Conservation (phyloP, 2,888 invertebrate species). For the Acanthosepion esculentum region DNA sequence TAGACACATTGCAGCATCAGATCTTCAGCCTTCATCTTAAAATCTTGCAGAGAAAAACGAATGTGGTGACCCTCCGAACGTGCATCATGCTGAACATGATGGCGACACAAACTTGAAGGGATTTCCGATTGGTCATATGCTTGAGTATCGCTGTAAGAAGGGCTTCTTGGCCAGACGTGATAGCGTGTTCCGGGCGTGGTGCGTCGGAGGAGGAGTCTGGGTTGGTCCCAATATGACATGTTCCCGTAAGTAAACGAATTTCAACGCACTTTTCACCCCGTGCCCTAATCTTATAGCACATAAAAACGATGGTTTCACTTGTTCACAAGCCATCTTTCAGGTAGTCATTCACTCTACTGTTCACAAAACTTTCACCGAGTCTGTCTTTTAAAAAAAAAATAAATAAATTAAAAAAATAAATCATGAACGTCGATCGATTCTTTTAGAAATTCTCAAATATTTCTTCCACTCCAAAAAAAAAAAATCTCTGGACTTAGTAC, state of each 20-base stretch:
- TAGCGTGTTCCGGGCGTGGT: slow-evolving; percentile 94
- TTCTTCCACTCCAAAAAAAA: too few species aligned
- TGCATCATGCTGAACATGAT: slow-evolving; percentile 80
- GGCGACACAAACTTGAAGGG: slow-evolving; percentile 86
- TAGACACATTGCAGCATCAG: not conserved
- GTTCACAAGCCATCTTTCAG: not conserved
- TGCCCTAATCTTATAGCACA: not conserved
- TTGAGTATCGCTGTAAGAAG: slow-evolving; percentile 93
- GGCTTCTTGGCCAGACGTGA: slow-evolving; percentile 87
- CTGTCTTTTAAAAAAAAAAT: not conserved
- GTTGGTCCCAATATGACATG: slow-evolving; percentile 98
- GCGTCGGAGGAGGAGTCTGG: slow-evolving; percentile 91
- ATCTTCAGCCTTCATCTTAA: slow-evolving; percentile 34
- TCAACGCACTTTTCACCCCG: not conserved
- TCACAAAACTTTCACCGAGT: not conserved
- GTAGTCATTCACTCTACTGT: not conserved
- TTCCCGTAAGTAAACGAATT: slow-evolving; percentile 82
- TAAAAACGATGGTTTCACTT: not conserved
- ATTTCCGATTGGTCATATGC: slow-evolving; percentile 90
- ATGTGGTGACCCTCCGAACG: slow-evolving; percentile 75
- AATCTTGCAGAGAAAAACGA: slow-evolving; percentile 53
- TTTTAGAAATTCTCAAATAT: too few species aligned
- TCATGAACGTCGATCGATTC: not conserved
- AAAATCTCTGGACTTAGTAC: too few species aligned
- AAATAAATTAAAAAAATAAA: not conserved